Percentiles rank a stretch among this genome's conserved stretches.
These are phyloP conservation scores for Tinea trinotella DNA, from an alignment of 2,888 invertebrate species.

Conservation along the genomic window DNA sequence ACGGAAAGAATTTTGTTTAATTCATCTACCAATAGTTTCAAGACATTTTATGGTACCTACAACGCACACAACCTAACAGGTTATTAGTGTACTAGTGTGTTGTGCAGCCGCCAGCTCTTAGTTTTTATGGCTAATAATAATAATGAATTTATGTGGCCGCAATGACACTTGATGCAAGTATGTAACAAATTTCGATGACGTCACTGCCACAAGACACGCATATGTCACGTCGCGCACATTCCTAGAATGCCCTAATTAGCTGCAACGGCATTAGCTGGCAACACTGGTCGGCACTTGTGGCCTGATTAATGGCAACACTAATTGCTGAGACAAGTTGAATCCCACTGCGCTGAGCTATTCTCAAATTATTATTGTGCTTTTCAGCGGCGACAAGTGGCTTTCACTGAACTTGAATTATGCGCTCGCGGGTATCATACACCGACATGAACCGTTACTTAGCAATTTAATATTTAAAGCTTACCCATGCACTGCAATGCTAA, in stretches of 20 bases:
- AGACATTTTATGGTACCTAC: too few species aligned
- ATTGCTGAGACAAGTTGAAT: slow-evolving; percentile 31
- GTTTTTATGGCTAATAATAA: too few species aligned
- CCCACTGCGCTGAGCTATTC: slow-evolving; percentile 10
- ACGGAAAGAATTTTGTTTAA: too few species aligned
- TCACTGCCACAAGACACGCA: slow-evolving; percentile 12
- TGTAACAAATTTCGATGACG: neutral
- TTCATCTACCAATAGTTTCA: too few species aligned
- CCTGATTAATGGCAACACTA: slow-evolving; percentile 48
- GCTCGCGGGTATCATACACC: too few species aligned
- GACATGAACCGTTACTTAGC: too few species aligned
- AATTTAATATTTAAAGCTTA: too few species aligned
- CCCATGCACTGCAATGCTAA: too few species aligned
- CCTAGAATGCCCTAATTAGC: slow-evolving; percentile 32
- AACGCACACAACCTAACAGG: too few species aligned
- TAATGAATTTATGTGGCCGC: too few species aligned
- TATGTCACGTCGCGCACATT: slow-evolving; percentile 22
- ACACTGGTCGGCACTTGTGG: slow-evolving; percentile 33
- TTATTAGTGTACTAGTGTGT: too few species aligned
- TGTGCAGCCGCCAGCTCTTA: too few species aligned
- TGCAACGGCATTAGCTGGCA: slow-evolving; percentile 20
- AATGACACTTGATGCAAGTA: neutral
- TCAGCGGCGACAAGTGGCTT: neutral
- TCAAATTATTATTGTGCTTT: slow-evolving; percentile 6
- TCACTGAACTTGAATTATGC: neutral